These are phyloP conservation scores for Dolichomitus sp. DNA, from an alignment of 2,888 invertebrate species.

Conservation along the genomic window DNA sequence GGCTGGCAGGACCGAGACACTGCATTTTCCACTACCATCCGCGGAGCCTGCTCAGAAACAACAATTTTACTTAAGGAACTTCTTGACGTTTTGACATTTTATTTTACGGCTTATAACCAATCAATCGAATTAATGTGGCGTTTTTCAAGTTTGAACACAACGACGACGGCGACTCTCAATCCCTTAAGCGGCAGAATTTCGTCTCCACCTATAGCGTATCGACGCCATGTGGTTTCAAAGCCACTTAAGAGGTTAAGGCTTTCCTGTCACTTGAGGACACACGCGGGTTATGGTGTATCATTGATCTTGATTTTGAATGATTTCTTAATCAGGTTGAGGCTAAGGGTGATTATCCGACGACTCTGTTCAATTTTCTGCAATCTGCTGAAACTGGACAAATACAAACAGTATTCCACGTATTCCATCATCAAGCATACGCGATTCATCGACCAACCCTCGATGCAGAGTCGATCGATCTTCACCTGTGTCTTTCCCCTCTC, in stretches of 20 bases:
- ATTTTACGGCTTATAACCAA: background rate
- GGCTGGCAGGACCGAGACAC: constrained; percentile 16
- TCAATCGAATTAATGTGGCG: background rate
- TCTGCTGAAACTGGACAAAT: background rate
- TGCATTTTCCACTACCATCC: background rate
- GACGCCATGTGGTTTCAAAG: too few species aligned
- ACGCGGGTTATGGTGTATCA: background rate
- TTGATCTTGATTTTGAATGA: background rate
- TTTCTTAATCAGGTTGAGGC: background rate
- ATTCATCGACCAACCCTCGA: constrained; percentile 25
- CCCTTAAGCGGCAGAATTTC: too few species aligned
- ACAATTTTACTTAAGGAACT: background rate
- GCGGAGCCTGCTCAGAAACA: background rate
- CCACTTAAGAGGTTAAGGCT: background rate
- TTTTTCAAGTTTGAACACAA: background rate
- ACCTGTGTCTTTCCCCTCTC: constrained; percentile 11
- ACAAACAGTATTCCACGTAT: background rate
- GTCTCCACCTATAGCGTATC: too few species aligned
- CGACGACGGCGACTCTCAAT: background rate
- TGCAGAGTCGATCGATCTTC: constrained; percentile 28
- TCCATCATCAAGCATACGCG: constrained; percentile 21
- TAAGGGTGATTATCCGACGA: background rate
- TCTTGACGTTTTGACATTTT: background rate
- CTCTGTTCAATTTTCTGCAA: background rate
- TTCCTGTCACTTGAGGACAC: background rate